A percentile compares a stretch with the other conserved stretches of the same genome.
Evolutionary conservation across 2,797 vertebrate species (phyloP).

Genomic region (Melanotaenia boesemani): DNA sequence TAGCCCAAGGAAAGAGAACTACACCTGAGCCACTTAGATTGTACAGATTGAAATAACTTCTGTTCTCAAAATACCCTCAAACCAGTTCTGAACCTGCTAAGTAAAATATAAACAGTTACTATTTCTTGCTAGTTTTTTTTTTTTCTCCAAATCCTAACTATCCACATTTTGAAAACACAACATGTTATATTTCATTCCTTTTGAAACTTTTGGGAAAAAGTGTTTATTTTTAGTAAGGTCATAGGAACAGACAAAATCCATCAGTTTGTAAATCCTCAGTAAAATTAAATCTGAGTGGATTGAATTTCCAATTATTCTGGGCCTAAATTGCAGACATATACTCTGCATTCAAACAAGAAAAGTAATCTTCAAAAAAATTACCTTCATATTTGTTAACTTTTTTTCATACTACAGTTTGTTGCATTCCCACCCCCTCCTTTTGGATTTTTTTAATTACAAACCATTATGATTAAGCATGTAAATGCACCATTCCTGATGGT

Average conservation of each 20-base stretch:
- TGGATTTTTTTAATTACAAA: conserved; percentile 60
- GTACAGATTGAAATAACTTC: conserved; percentile 2
- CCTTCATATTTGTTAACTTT: conserved; percentile 40
- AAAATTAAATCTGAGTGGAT: conserved; percentile 34
- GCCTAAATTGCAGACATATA: conserved; percentile 30
- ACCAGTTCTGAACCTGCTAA: conserved; percentile 24
- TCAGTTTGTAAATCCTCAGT: conserved; percentile 12
- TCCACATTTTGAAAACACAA: not conserved
- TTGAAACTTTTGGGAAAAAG: not conserved
- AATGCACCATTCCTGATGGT: conserved; percentile 71
- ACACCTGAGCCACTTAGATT: conserved; percentile 40
- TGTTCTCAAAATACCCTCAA: conserved; percentile 17
- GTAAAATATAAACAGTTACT: conserved; percentile 36
- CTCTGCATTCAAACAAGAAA: conserved; percentile 27
- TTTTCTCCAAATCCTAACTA: conserved; percentile 32
- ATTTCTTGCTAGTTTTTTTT: conserved; percentile 25
- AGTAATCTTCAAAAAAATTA: conserved; percentile 27
- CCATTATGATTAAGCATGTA: conserved; percentile 66
- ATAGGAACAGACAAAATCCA: not conserved
- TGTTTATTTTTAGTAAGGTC: not conserved
- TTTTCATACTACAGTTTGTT: conserved; percentile 20
- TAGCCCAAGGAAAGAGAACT: not conserved
- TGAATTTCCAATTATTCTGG: conserved; percentile 27
- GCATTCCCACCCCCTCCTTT: conserved; percentile 44
- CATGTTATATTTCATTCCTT: conserved; percentile 16